Percentiles rank a stretch among this genome's conserved stretches.
phyloP scores from a whole-genome alignment of 2,797 vertebrate genomes.

The Oreortyx pictus region DNA sequence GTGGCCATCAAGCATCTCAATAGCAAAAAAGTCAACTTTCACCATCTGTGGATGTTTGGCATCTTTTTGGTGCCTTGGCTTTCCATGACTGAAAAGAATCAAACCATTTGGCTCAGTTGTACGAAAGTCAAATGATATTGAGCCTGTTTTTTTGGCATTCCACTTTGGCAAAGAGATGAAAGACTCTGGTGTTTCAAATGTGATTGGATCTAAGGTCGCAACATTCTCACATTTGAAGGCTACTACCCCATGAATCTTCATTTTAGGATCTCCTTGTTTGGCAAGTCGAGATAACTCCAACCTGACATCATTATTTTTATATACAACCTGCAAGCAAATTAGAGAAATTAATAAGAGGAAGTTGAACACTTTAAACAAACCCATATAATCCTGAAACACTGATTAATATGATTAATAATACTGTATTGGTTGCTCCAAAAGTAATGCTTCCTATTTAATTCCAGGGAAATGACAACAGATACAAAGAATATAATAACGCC shows the following conservation, averaged over 20 bases:
- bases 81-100: conserved; percentile 97
- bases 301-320: conserved; percentile 98
- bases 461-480: background rate
- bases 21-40: conserved; percentile 98
- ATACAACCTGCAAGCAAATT: conserved; percentile 89
- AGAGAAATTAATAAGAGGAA: conserved; percentile 17
- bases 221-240: conserved; percentile 99
- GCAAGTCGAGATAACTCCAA: conserved; percentile 95
- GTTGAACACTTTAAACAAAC: background rate
- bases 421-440: background rate
- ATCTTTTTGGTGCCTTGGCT: conserved; percentile 93
- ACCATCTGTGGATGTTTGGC: conserved; percentile 91
- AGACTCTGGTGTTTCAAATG: conserved; percentile 97
- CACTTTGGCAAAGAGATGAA: conserved; percentile 95
- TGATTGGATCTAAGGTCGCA: conserved; percentile 96
- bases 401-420: background rate
- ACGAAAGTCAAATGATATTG: conserved; percentile 98
- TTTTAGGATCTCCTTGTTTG: conserved; percentile 93
- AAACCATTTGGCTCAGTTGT: conserved; percentile 98
- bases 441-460: background rate
- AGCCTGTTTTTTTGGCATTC: conserved; percentile 98
- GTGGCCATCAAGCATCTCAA: conserved; percentile 97
- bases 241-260: conserved; percentile 96
- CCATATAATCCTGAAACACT: background rate
- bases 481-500: background rate